Evolutionary conservation across 2,113 vertebrate species (phyloP), one percentile per base, ranked within the genome.

Genomic region (Ctenomys sociabilis): DNA sequence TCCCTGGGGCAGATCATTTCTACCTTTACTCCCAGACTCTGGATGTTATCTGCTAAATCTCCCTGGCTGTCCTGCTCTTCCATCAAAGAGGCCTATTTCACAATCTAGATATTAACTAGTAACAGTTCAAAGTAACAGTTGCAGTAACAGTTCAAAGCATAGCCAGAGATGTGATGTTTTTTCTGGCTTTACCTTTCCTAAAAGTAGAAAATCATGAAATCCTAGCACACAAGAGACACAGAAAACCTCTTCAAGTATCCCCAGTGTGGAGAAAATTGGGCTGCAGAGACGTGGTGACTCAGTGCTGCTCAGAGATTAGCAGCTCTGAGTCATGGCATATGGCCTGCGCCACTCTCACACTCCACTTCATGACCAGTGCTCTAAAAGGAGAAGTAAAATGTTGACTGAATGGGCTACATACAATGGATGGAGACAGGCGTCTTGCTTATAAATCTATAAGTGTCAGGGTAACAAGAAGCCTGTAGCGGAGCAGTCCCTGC

Each of bases 261-360:
- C 68, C 11, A 81, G 16, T 64, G 45, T 14, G 82, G 64, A 95
- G 26, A 80, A 88, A 93, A 84, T 30, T n/a, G n/a, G 61, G 82
- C n/a, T 72, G 54, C 45, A 75, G 57, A 72, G 70, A 85, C 19
- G 72, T 30, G 59, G 84, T 54, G 94, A 81, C 40, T 92, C 85
- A 52, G 49, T 49, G 5, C 3, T 45, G 35, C 73, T 49, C 40
- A 28, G 7, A 8, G 63, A 61, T 78, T 26, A n/a, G 54, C 49
- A 57, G 77, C 52, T 97, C 89, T 95, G 63, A 93, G 32, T 70
- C 83, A 52, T 16, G 28, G 26, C 52, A 72, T 78, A 66, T 66
- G 40, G 24, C 45, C 43, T 16, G 2, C 26, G 5, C 80, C 66
- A 49, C 32, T 68, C 70, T 77, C 72, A 4, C 91, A 63, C 37